These are phyloP conservation scores for Stegana nigrithorax DNA, from an alignment of 2,888 invertebrate genomes.

Conservation along the genomic window DNA sequence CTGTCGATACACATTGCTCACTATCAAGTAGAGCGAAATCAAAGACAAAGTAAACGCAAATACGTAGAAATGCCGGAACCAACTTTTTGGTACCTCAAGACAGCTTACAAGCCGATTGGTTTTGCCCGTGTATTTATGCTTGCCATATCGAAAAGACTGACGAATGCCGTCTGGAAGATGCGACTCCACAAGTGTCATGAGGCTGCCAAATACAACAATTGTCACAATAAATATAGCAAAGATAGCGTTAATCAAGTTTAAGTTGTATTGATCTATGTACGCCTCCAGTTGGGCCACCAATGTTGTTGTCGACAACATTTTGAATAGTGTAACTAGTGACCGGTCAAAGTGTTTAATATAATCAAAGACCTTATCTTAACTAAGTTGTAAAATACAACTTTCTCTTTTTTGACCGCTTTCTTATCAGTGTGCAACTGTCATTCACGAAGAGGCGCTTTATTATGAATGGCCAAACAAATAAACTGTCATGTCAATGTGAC, in stretches of 20 bases:
- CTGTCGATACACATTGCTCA: conserved; percentile 66
- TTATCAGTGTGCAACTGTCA: too few relatives aligned
- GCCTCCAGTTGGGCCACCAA: too few relatives aligned
- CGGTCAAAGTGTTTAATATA: too few relatives aligned
- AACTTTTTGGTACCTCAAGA: conserved; percentile 81
- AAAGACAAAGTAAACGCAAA: conserved; percentile 74
- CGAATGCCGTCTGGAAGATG: conserved; percentile 76
- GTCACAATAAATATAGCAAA: conserved; percentile 59
- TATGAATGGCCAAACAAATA: too few relatives aligned
- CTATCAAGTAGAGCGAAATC: conserved; percentile 46
- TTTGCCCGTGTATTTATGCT: conserved; percentile 73
- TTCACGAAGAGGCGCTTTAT: too few relatives aligned
- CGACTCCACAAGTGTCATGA: conserved; percentile 76
- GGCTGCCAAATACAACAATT: conserved; percentile 72
- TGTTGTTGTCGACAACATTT: too few relatives aligned
- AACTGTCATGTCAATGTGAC: too few relatives aligned
- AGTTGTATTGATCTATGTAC: too few relatives aligned
- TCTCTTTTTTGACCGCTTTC: too few relatives aligned
- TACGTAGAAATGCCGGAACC: conserved; percentile 85
- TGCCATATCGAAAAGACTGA: conserved; percentile 80
- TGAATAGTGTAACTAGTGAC: too few relatives aligned
- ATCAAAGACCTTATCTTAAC: too few relatives aligned
- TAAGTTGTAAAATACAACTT: too few relatives aligned
- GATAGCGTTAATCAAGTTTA: conserved; percentile 58
- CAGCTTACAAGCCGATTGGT: conserved; percentile 62